phyloP scores from a whole-genome alignment of 2,888 invertebrate genomes.

The Apamea epomidion region DNA sequence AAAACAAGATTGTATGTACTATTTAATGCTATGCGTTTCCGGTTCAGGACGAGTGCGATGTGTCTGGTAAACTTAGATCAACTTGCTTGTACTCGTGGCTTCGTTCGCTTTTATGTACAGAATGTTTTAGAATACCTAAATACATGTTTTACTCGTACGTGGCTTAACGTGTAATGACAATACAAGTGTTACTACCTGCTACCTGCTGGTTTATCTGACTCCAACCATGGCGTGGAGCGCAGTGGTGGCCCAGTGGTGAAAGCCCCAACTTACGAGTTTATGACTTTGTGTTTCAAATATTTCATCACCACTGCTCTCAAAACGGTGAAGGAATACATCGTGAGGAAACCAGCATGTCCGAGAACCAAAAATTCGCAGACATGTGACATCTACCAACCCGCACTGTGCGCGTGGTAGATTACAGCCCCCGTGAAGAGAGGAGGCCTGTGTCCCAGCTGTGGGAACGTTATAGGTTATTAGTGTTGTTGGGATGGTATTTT shows the following conservation, averaged over 20 bases:
- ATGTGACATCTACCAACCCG: background rate
- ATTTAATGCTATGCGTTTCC: conserved; percentile 56
- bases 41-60: conserved; percentile 35
- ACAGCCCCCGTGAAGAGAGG: background rate
- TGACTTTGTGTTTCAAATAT: background rate
- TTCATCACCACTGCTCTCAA: background rate
- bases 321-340: background rate
- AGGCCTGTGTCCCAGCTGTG: background rate
- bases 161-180: background rate
- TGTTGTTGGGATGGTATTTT: background rate
- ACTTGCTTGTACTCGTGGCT: conserved; percentile 18
- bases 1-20: conserved; percentile 49
- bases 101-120: background rate
- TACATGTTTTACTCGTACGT: background rate
- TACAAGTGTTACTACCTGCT: background rate
- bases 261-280: too few species aligned
- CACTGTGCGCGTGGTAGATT: background rate
- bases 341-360: background rate
- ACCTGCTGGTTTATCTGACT: background rate
- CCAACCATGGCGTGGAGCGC: background rate
- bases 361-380: background rate
- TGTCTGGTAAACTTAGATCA: conserved; percentile 28
- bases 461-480: background rate
- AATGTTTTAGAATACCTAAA: background rate
- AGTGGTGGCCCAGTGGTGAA: background rate